phyloP scores from a whole-genome alignment of 2,888 invertebrate species.

The Myopa tessellatipennis region DNA sequence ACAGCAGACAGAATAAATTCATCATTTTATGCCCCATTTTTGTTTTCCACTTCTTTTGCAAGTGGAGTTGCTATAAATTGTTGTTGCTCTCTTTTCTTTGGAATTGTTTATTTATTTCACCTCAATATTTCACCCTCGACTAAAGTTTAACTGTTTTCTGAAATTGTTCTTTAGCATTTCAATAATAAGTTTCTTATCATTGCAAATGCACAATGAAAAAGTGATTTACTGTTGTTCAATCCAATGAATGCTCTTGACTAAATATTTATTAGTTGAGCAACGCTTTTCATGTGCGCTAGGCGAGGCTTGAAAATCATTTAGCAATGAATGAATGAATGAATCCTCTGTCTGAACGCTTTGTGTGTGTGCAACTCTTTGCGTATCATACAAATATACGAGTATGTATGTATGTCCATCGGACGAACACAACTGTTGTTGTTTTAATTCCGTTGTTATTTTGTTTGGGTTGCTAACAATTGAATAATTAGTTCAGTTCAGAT shows the following conservation, averaged over 20 bases:
- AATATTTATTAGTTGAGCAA: neutral
- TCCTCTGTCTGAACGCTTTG: too few relatives aligned
- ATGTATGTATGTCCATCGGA: neutral
- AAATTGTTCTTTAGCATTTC: neutral
- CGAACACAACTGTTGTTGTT: neutral
- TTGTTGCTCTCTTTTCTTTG: too few relatives aligned
- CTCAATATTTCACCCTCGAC: too few relatives aligned
- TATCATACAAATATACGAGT: too few relatives aligned
- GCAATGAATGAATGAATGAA: too few relatives aligned
- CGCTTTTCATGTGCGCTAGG: neutral
- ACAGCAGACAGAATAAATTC: neutral
- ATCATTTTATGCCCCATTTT: neutral
- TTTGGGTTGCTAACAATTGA: neutral
- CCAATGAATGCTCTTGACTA: neutral
- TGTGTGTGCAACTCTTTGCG: too few relatives aligned
- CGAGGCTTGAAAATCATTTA: too few relatives aligned
- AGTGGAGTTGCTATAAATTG: too few relatives aligned
- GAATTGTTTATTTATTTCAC: too few relatives aligned
- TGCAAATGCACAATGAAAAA: neutral
- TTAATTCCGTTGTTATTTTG: slow-evolving; percentile 10
- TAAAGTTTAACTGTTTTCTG: too few relatives aligned
- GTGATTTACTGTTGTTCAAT: neutral
- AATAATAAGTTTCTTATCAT: neutral
- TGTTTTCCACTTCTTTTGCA: neutral
- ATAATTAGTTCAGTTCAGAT: slow-evolving; percentile 22